These are phyloP conservation scores for Paragorgia papillata DNA, from an alignment of 92 coral and sea anemone genomes.

Conservation along the genomic window DNA sequence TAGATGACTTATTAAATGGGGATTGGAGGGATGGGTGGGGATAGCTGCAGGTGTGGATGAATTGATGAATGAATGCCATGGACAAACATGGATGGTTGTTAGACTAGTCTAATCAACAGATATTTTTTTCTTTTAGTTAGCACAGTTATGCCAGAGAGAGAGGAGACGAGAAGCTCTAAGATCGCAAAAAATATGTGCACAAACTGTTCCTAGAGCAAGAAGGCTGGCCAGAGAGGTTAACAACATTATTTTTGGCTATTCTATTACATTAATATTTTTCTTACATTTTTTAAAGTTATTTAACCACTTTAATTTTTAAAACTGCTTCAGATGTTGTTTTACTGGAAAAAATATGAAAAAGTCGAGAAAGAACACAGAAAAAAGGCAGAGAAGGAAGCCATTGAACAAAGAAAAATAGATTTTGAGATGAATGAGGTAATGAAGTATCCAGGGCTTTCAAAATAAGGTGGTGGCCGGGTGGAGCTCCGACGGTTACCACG, in stretches of 20 bases:
- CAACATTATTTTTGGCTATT: too few species aligned
- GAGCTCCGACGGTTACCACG: too few species aligned
- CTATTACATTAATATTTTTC: too few species aligned
- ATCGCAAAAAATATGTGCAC: conserved; percentile 87
- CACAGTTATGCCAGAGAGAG: conserved; percentile 96
- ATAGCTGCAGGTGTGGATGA: too few species aligned
- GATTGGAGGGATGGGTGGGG: too few species aligned
- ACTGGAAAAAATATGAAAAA: conserved; percentile 98
- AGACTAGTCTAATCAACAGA: neutral
- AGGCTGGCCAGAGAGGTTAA: conserved; percentile 84
- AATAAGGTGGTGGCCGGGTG: too few species aligned
- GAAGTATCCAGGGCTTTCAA: neutral
- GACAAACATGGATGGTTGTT: too few species aligned
- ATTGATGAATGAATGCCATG: neutral
- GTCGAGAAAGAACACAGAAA: conserved; percentile 98
- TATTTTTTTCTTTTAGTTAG: conserved; percentile 61
- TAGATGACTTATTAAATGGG: too few species aligned
- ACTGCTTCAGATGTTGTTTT: conserved; percentile 78
- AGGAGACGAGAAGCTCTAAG: conserved; percentile 94
- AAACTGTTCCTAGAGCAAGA: conserved; percentile 92
- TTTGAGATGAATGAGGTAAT: conserved; percentile 93
- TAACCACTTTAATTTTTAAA: neutral
- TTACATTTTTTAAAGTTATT: too few species aligned
- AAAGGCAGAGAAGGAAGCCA: conserved; percentile 97
- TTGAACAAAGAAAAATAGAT: conserved; percentile 97